phyloP scores from a whole-genome alignment of 2,113 vertebrate species.

The Monarcha castaneiventris region DNA sequence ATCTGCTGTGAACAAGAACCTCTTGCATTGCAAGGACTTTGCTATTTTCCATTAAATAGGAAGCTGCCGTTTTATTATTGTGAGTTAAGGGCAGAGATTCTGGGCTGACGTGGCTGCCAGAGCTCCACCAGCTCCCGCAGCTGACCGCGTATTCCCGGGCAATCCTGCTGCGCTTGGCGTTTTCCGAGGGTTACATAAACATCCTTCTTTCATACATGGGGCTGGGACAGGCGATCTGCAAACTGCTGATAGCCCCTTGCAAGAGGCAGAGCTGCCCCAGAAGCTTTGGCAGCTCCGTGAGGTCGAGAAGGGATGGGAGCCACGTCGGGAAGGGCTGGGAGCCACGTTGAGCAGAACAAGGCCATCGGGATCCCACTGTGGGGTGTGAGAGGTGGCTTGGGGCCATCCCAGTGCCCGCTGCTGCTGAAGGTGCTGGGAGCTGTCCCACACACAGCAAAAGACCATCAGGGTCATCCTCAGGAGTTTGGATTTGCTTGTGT shows the following conservation, averaged over 20 bases:
- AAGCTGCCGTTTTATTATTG: not conserved
- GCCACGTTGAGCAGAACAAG: not conserved
- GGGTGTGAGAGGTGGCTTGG: not conserved
- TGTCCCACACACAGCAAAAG: not conserved
- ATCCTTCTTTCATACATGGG: not conserved
- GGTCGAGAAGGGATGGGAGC: not conserved
- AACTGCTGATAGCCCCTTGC: not conserved
- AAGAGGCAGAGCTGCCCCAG: not conserved
- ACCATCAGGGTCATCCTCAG: not conserved
- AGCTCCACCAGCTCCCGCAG: not conserved
- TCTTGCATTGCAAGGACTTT: not conserved
- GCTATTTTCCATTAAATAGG: not conserved
- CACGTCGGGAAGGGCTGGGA: not conserved
- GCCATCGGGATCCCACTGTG: fast-evolving
- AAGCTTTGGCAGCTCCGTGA: not conserved
- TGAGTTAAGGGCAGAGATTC: not conserved
- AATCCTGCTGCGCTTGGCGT: not conserved
- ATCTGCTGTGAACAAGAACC: not conserved
- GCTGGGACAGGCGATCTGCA: not conserved
- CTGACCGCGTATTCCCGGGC: not conserved
- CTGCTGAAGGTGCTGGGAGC: not conserved
- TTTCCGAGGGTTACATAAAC: slow-evolving; percentile 1
- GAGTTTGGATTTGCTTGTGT: not conserved
- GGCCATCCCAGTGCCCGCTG: not conserved
- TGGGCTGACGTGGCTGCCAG: not conserved